Evolutionary conservation across 30 jellyfish, hydroid and myxozoan species (phyloP), one percentile per base, ranked within the genome.

Genomic region (Aurelia aurita): DNA sequence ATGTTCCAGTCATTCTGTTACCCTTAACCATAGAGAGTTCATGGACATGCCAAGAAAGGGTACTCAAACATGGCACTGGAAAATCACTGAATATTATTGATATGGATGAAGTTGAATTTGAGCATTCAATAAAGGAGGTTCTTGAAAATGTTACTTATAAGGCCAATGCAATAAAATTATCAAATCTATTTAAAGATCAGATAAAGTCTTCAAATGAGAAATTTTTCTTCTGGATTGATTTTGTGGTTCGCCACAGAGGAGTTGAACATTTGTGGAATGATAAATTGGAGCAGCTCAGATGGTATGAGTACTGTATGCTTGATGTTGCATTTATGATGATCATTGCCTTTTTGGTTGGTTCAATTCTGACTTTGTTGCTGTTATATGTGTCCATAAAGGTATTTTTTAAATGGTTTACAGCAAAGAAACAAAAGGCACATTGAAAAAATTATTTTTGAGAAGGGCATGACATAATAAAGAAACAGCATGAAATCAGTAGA

Each of bases 191-290:
- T 19, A 77, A 34, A 27, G 72, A 67, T 23, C 83, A 87, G 45
- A 43, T 69, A 2, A 57, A 23, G 21, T 0, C 45, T 9, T 83
- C 96, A 29, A 77, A 68, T 65, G 90, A 87, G 35, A 87, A 46
- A 44, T 73, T 87, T 43, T 49, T 75, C 23, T 65, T 16, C 55
- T 87, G 96, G 96, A 57, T 77, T 54, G 87, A 87, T 1, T 87
- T 34, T 70, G 90, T 87, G 58, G 20, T 58, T 20, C 29, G 61
- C 20, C 49, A 75, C 58, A 65, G 68, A 26, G 87, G 96, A 15
- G 82, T 58, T 39, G 45, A 43, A 15, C 54, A 47, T 74, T 57
- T 87, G 74, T 44, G 68, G 49, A 62, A 53, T n/a, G 67, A 34
- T 5, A 0, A 51, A 3, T 0, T 68, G 0, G 29, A 8, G 39